Evolutionary conservation across 1,140 invertebrate genomes (phyloP).

Genomic region (Eriocheir sinensis): DNA sequence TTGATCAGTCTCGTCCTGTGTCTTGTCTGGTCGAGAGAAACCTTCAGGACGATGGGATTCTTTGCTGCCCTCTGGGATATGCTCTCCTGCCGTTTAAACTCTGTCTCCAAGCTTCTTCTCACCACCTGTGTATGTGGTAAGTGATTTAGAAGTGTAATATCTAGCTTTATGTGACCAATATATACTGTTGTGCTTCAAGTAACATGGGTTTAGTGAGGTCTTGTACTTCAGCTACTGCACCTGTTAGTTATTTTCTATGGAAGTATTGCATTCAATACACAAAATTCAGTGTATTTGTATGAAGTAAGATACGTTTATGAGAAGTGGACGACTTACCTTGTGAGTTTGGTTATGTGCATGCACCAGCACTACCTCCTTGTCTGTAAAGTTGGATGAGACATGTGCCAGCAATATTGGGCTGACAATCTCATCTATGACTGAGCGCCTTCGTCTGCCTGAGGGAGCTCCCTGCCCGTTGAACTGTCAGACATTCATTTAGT

Average conservation of each 20-base stretch:
- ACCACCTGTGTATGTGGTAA: slow-evolving; percentile 60
- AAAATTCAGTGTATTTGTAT: too few species aligned
- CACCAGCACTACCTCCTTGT: slow-evolving; percentile 73
- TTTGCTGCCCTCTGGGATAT: slow-evolving; percentile 82
- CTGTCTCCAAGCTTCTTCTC: slow-evolving; percentile 69
- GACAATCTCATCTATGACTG: background rate
- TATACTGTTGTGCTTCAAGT: background rate
- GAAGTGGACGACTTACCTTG: slow-evolving; percentile 79
- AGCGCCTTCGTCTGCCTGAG: slow-evolving; percentile 46
- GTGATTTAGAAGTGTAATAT: background rate
- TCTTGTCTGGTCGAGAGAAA: slow-evolving; percentile 85
- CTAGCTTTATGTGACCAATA: background rate
- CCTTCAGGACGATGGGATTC: slow-evolving; percentile 83
- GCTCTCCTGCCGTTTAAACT: slow-evolving; percentile 74
- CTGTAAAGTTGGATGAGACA: slow-evolving; percentile 47
- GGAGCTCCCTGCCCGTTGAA: slow-evolving; percentile 66
- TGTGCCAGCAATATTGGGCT: slow-evolving; percentile 49
- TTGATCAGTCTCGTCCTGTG: slow-evolving; percentile 86
- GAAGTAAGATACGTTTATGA: too few species aligned
- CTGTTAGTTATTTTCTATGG: too few species aligned
- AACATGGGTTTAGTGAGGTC: background rate
- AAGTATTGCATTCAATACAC: too few species aligned
- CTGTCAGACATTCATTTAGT: too few species aligned
- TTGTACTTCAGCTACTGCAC: too few species aligned
- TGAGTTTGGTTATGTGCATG: slow-evolving; percentile 62